These are phyloP conservation scores for Penaeus chinensis DNA, from an alignment of 1,140 invertebrate genomes.

Conservation along the genomic window DNA sequence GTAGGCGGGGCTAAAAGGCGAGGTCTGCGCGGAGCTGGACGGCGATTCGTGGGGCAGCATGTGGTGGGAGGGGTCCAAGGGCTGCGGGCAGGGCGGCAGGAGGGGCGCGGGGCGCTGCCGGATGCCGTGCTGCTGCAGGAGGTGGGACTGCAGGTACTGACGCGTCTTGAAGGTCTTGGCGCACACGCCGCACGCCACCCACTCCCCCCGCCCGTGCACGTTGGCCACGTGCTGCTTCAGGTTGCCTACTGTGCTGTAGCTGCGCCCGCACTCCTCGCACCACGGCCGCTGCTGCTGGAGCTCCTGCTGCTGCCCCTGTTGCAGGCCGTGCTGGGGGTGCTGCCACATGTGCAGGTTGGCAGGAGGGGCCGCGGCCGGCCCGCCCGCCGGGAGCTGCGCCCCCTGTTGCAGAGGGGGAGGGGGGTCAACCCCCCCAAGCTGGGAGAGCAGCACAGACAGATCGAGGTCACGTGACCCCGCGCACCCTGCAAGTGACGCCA, in stretches of 20 bases:
- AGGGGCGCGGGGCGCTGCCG: slow-evolving; percentile 47
- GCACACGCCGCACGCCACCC: slow-evolving; percentile 53
- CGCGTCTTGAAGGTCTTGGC: slow-evolving; percentile 57
- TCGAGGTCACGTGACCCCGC: slow-evolving; percentile 61
- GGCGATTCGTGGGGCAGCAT: slow-evolving; percentile 49
- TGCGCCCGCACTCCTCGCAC: slow-evolving; percentile 54
- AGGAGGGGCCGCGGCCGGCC: slow-evolving; percentile 18
- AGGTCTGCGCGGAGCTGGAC: slow-evolving; percentile 54
- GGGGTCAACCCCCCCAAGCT: slow-evolving; percentile 45
- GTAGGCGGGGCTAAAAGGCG: slow-evolving; percentile 48
- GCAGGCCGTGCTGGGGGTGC: slow-evolving; percentile 35
- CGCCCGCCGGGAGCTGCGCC: slow-evolving; percentile 33
- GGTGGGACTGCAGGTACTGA: slow-evolving; percentile 57
- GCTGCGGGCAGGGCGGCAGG: slow-evolving; percentile 16
- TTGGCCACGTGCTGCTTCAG: slow-evolving; percentile 57
- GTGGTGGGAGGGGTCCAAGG: slow-evolving; percentile 47
- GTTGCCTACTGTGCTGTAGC: slow-evolving; percentile 58
- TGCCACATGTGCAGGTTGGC: slow-evolving; percentile 41
- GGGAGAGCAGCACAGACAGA: slow-evolving; percentile 55
- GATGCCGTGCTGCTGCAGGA: slow-evolving; percentile 56
- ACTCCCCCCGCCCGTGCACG: slow-evolving; percentile 56
- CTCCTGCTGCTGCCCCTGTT: slow-evolving; percentile 41
- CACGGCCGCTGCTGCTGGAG: slow-evolving; percentile 49
- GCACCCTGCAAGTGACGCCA: slow-evolving; percentile 60
- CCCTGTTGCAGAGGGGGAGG: slow-evolving; percentile 50